Percentiles rank a stretch among this genome's conserved stretches.
Evolutionary conservation across 2,113 vertebrate genomes (phyloP).

Genomic region (Channa maculata): DNA sequence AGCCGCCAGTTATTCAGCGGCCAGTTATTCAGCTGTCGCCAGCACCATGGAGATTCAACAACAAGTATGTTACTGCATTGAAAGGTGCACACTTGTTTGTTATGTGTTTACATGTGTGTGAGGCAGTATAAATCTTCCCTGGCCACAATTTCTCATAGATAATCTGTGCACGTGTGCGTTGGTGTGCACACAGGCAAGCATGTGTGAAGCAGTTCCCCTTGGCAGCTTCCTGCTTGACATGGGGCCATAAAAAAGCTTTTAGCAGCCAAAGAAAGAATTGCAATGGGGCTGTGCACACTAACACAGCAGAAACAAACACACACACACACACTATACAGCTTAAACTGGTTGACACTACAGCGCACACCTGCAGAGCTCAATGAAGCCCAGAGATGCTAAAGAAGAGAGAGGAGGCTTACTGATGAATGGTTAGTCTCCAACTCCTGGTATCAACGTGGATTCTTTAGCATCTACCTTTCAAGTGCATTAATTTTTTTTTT

Average conservation of each 20-base stretch:
- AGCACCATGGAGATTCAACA: conserved; percentile 74
- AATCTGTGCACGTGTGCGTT: conserved; percentile 41
- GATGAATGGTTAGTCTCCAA: conserved; percentile 60
- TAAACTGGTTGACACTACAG: conserved; percentile 55
- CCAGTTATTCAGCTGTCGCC: conserved; percentile 59
- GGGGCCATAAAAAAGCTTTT: conserved; percentile 81
- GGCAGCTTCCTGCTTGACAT: conserved; percentile 73
- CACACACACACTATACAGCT: conserved; percentile 34
- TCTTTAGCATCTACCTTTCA: conserved; percentile 43
- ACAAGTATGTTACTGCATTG: conserved; percentile 39
- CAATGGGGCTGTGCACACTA: conserved; percentile 47
- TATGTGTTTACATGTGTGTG: conserved; percentile 43
- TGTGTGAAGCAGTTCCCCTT: conserved; percentile 57
- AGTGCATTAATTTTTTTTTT: conserved; percentile 19
- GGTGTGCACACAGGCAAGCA: conserved; percentile 26
- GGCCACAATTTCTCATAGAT: conserved; percentile 41
- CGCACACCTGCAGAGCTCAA: conserved; percentile 58
- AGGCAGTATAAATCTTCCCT: conserved; percentile 38
- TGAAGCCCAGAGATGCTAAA: conserved; percentile 48
- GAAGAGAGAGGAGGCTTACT: conserved; percentile 60
- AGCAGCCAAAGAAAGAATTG: conserved; percentile 71
- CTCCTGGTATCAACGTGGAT: conserved; percentile 35
- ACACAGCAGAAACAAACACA: conserved; percentile 44
- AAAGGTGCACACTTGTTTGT: conserved; percentile 4
- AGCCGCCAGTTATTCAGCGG: conserved; percentile 49